These are phyloP conservation scores for Melanotaenia maccullochi DNA, from an alignment of 2,797 vertebrate species.

Conservation along the genomic window DNA sequence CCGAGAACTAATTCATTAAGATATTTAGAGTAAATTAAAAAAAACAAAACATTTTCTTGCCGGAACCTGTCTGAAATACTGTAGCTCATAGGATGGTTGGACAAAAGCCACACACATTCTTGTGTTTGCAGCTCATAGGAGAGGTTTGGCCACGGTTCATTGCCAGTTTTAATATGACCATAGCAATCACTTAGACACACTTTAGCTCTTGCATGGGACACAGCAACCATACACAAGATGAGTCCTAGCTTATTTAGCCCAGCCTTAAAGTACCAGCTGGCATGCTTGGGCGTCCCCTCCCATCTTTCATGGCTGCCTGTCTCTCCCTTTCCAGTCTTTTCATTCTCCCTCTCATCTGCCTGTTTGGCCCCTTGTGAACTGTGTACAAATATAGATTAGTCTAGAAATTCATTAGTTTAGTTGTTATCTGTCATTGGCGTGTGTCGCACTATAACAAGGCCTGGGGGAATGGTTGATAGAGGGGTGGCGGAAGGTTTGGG, in stretches of 20 bases:
- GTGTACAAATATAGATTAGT: slow-evolving; percentile 81
- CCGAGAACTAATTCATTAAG: too few species aligned
- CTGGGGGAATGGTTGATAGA: slow-evolving; percentile 25
- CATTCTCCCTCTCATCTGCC: slow-evolving; percentile 13
- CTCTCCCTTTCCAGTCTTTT: background rate
- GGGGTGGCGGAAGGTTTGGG: slow-evolving; percentile 4
- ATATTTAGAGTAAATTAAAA: too few species aligned
- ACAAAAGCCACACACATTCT: too few species aligned
- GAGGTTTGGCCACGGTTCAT: background rate
- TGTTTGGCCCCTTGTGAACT: slow-evolving; percentile 62
- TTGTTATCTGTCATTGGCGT: slow-evolving; percentile 78
- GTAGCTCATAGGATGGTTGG: too few species aligned
- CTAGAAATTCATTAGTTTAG: slow-evolving; percentile 81
- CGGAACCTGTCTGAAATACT: too few species aligned
- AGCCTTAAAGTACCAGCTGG: background rate
- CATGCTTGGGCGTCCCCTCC: slow-evolving; percentile 26
- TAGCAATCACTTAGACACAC: background rate
- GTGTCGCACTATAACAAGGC: slow-evolving; percentile 74
- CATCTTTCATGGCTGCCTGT: too few species aligned
- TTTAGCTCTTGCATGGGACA: background rate
- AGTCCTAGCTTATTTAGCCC: slow-evolving; percentile 19
- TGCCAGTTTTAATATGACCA: background rate
- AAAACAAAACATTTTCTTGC: too few species aligned
- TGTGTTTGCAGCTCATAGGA: background rate
- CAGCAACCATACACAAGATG: background rate